Base-by-base conservation (phyloP, 2,888 invertebrate species). In the Augiades crinisus region DNA sequence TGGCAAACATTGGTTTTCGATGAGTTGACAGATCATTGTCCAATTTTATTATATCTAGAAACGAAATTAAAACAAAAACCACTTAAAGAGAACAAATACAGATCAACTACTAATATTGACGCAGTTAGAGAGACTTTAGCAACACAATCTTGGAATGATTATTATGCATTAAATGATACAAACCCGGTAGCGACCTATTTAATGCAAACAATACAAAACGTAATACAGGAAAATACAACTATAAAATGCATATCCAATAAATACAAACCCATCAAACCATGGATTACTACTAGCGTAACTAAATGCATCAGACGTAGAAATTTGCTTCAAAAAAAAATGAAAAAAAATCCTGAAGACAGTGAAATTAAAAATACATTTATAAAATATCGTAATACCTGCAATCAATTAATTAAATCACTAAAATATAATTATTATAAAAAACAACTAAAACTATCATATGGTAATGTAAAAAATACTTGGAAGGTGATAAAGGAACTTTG, bases 401-500 rank as follows among this genome's bases (percentile, higher is more conserved):
- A 53, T 14, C 40, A 41, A 21, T 21, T 37, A 5, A 53, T 47
- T 21, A 37, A 53, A 16, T 8, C 16, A 12, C 14, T 43, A 8
- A 53, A 47, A 47, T 22, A 27, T 3, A 8, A 53, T 8, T 53
- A 47, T 8, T 43, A 43, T 34, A 17, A 30, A 43, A n/a, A 12
- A 8, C 33, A 47, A 47, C 16, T 34, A 27, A 7, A 36, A 5
- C 6, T 17, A 36, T 31, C n/a, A 7, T 27, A 47, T 12, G 30
- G 30, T 14, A 43, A 37, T 30, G 19, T 43, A 0, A 24, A 34
- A 10, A n/a, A 43, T 17, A 41, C 21, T 4, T 47, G 53, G 53
- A 27, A 53, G 16, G 16, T 43, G 14, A 53, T 53, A 6, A 47
- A 37, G 30, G 47, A 47, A 2, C 36, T 47, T 21, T 41, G 47